These are phyloP conservation scores for Discoglossus pictus DNA, from an alignment of 2,797 vertebrate genomes.

Conservation along the genomic window DNA sequence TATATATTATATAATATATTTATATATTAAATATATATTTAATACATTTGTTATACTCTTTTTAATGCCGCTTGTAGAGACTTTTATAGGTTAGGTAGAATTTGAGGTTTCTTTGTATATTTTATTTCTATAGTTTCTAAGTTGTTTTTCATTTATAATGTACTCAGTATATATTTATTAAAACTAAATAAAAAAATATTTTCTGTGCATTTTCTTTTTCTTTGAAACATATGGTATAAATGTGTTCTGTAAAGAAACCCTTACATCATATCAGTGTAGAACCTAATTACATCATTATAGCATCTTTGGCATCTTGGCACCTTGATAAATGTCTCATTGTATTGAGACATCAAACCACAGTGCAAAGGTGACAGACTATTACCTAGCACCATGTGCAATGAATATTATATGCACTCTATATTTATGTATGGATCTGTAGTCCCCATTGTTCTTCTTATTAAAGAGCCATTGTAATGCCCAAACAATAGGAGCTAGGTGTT, in stretches of 20 bases:
- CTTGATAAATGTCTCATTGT: constrained; percentile 15
- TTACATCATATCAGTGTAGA: neutral
- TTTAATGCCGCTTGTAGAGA: no score
- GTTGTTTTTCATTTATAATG: neutral
- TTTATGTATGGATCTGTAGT: neutral
- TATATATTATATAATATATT: no score
- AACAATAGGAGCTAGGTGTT: no score
- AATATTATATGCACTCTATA: constrained; percentile 4
- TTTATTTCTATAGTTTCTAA: neutral
- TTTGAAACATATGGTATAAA: neutral
- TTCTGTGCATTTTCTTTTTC: neutral
- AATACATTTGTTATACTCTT: no score
- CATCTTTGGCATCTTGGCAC: constrained; percentile 38
- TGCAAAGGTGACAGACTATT: constrained; percentile 34
- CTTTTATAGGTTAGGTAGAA: no score
- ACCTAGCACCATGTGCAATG: constrained; percentile 41
- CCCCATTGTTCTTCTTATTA: constrained; percentile 5
- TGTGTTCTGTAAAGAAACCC: constrained; percentile 1
- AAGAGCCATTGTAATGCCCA: no score
- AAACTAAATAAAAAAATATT: neutral
- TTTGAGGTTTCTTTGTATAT: no score
- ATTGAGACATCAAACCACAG: constrained; percentile 31
- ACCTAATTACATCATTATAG: constrained; percentile 20
- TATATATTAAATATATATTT: no score
- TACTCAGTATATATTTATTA: neutral